Evolutionary conservation across 2,888 invertebrate species (phyloP).

Genomic region (Crematogaster levior): DNA sequence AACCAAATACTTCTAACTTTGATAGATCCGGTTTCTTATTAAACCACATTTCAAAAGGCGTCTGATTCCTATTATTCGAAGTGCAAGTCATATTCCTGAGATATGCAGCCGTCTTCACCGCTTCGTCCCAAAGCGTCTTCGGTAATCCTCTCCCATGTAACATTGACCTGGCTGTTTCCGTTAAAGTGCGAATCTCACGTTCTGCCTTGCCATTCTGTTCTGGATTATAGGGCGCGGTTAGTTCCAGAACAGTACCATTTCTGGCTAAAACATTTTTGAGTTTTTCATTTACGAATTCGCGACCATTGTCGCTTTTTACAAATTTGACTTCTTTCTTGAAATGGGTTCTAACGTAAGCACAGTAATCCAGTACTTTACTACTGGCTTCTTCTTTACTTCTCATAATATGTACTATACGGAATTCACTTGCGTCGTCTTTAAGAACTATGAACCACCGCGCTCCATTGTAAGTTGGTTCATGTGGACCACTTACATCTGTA

Average conservation of each 20-base stretch:
- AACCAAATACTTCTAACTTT: not conserved
- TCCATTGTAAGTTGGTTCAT: not conserved
- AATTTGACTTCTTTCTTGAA: not conserved
- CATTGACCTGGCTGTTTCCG: not conserved
- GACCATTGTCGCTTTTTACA: not conserved
- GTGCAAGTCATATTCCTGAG: not conserved
- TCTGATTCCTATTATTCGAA: not conserved
- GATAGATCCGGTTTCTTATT: not conserved
- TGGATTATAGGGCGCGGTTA: not conserved
- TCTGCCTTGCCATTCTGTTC: not conserved
- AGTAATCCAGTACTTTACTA: not conserved
- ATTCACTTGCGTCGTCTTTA: not conserved
- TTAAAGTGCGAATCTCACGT: not conserved
- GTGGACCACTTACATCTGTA: not conserved
- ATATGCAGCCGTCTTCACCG: not conserved
- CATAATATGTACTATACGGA: not conserved
- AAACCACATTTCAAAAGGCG: not conserved
- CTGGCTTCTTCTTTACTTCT: not conserved
- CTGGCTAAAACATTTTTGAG: not conserved
- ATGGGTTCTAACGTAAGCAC: not conserved
- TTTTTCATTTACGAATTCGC: not conserved
- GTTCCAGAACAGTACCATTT: not conserved
- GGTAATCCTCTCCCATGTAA: not conserved
- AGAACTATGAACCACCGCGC: not conserved
- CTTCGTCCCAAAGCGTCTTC: not conserved